Base-by-base conservation (phyloP, 2,113 vertebrate genomes). In the Charina bottae region DNA sequence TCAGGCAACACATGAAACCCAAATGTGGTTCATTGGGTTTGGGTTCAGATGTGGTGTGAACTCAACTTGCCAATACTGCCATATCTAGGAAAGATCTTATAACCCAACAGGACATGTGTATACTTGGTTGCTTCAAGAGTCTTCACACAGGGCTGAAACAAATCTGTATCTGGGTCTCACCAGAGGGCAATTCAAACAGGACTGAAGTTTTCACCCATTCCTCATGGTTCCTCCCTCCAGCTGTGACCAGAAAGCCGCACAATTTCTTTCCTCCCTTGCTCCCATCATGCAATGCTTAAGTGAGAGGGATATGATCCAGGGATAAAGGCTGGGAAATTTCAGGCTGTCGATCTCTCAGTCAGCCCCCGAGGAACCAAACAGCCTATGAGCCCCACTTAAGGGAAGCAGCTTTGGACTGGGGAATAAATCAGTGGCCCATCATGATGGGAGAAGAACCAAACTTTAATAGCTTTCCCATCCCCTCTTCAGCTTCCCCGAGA, bases 381-480 rank as follows among this genome's bases (percentile, higher is more conserved):
- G 86, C 46, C 56, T 86, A 89, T 9, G 37, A 89, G 92, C 88
- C 54, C 87, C 90, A 85, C 89, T 92, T 90, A 93, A 68, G 91
- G 90, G 92, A 94, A 94, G 93, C 46, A 92, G 91, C 92, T 84
- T 46, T 12, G 64, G 89, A 88, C 87, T 68, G 89, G 90, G 89
- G 78, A 91, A 92, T 95, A 92, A 94, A 94, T 93, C 90, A 92
- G 93, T 72, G 88, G 83, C 42, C 90, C 90, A 87, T 87, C 84
- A 12, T 62, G n/a, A 84, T 86, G 89, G 13, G 78, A 93, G 93
- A 92, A 28, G 56, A 89, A 9, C 89, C 87, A 68, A 6, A 91
- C 24, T 88, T 85, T 90, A 89, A 93, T 91, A 90, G 37, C 91
- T 95, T 93, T 94, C 88, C 92, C 90, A 91, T 84, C 78, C 49